Evolutionary conservation across 2,797 vertebrate species (phyloP).

Genomic region (Bradypodion ventrale): DNA sequence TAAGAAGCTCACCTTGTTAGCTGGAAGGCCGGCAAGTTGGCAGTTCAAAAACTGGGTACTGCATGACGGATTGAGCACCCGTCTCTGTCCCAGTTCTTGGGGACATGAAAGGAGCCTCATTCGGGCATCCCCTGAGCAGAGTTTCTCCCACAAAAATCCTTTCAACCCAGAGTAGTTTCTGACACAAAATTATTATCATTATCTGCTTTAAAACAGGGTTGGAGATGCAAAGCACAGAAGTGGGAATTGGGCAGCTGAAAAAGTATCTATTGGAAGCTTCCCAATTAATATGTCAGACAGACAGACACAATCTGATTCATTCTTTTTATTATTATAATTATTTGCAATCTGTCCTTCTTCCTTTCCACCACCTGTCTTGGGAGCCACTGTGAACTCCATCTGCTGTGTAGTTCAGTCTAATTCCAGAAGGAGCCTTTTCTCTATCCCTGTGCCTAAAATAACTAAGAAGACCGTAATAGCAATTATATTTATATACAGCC

Average conservation of each 20-base stretch:
- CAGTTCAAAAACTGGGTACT: no score
- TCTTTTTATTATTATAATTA: not conserved
- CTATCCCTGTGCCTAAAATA: not conserved
- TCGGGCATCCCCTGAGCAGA: no score
- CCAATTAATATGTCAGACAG: not conserved
- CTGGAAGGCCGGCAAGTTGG: no score
- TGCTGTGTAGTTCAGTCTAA: not conserved
- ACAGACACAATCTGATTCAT: not conserved
- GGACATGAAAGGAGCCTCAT: no score
- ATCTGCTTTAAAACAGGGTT: not conserved
- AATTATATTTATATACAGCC: no score
- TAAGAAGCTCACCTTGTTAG: no score
- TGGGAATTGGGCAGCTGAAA: not conserved
- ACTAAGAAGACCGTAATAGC: no score
- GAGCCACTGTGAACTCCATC: not conserved
- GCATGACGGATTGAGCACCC: no score
- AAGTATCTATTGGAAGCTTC: not conserved
- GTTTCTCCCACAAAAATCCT: no score
- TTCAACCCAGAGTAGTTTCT: no score
- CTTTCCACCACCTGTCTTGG: not conserved
- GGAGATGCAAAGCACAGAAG: rapidly evolving
- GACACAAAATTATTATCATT: no score
- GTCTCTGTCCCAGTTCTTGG: no score
- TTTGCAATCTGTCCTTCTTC: conserved; percentile 4
- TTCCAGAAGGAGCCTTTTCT: not conserved